phyloP scores from a whole-genome alignment of 2,797 vertebrate genomes.

The Poecilia velifera region DNA sequence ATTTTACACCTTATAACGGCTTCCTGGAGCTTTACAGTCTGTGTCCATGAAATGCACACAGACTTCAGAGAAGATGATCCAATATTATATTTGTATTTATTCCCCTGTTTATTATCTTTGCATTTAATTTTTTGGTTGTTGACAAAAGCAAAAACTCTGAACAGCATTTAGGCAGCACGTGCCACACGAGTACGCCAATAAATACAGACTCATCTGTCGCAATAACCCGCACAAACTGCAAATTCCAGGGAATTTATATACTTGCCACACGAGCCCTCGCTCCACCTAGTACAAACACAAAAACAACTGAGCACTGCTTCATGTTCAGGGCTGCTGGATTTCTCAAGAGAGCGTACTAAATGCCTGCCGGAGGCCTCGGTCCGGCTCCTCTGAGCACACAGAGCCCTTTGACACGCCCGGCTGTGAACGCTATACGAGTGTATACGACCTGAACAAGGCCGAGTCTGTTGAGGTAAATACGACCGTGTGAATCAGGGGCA shows the following conservation, averaged over 20 bases:
- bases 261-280: constrained; percentile 1
- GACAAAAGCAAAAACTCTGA: not conserved
- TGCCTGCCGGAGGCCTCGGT: constrained; percentile 41
- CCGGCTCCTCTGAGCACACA: constrained; percentile 86
- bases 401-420: constrained; percentile 89
- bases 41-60: not conserved
- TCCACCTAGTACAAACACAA: constrained; percentile 45
- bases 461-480: constrained; percentile 51
- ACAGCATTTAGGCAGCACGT: not conserved
- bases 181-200: not conserved
- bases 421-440: constrained; percentile 31
- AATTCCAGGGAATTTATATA: constrained; percentile 30
- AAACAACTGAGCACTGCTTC: constrained; percentile 48
- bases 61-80: not conserved
- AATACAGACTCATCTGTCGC: not conserved
- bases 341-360: constrained; percentile 37
- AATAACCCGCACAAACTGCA: constrained; percentile 31
- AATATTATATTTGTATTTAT: not conserved
- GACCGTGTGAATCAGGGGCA: constrained; percentile 19
- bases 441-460: constrained; percentile 58
- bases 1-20: not conserved
- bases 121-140: not conserved
- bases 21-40: not conserved
- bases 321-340: constrained; percentile 37
- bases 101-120: not conserved